phyloP scores from a whole-genome alignment of 2,113 vertebrate genomes.

The Sapayoa aenigma region DNA sequence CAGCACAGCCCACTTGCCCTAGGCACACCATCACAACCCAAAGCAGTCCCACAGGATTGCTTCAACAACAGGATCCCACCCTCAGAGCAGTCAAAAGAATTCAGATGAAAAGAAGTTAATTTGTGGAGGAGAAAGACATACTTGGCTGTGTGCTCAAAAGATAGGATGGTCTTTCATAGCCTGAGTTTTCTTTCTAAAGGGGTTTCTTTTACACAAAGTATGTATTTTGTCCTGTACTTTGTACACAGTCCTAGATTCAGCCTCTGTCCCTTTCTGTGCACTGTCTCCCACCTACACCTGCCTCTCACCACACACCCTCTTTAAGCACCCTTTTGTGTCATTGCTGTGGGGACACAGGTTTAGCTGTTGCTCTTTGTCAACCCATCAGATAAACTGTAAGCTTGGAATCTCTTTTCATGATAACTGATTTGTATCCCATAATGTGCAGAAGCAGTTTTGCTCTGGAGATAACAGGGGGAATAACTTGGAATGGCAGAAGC shows the following conservation, averaged over 20 bases:
- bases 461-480: neutral
- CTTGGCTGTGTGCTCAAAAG: neutral
- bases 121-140: neutral
- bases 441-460: neutral
- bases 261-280: neutral
- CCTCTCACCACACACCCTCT: neutral
- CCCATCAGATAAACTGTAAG: neutral
- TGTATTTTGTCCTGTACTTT: neutral
- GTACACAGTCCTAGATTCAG: neutral
- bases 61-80: neutral
- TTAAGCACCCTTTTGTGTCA: neutral
- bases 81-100: neutral
- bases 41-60: neutral
- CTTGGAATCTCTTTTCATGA: neutral
- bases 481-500: neutral
- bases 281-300: fast-evolving
- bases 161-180: neutral
- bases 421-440: neutral
- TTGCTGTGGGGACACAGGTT: neutral
- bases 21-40: neutral
- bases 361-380: neutral
- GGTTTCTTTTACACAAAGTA: neutral
- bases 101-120: neutral
- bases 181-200: neutral
- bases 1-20: neutral